Percentiles rank a stretch among this genome's conserved stretches.
Conservation (phyloP, 2,797 vertebrate genomes). For the Sandelia bainsii region DNA sequence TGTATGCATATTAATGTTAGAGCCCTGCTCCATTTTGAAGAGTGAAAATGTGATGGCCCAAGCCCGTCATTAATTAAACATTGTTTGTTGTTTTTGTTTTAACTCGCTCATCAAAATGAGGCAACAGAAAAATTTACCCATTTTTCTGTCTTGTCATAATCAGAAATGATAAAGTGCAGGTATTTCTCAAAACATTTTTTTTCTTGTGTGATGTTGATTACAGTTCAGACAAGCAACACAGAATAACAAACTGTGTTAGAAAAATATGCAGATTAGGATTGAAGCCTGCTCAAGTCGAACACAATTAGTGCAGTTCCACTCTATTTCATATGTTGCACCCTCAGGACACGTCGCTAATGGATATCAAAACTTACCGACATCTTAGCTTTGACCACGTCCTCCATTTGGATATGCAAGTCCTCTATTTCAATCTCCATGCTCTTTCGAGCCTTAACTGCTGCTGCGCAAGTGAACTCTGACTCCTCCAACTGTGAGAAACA, state of each 20-base stretch:
- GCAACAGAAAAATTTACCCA: constrained; percentile 26
- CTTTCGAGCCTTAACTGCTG: constrained; percentile 94
- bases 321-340: neutral
- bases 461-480: constrained; percentile 94
- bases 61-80: constrained; percentile 64
- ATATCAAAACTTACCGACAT: constrained; percentile 86
- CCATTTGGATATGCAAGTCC: constrained; percentile 96
- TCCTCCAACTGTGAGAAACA: constrained; percentile 91
- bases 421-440: constrained; percentile 97
- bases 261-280: constrained; percentile 13
- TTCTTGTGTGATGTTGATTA: constrained; percentile 15
- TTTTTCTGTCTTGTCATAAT: constrained; percentile 6
- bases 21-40: constrained; percentile 45
- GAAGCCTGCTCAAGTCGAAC: neutral
- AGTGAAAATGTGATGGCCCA: constrained; percentile 47
- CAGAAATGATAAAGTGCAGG: neutral
- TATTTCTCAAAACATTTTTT: constrained; percentile 12
- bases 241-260: neutral
- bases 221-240: neutral
- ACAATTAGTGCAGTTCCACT: constrained; percentile 7
- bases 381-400: constrained; percentile 93
- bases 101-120: constrained; percentile 39
- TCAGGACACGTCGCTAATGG: neutral
- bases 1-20: constrained; percentile 62
- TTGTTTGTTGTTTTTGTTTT: constrained; percentile 54